These are phyloP conservation scores for Vollenhovia emeryi DNA, from an alignment of 1,140 invertebrate species.

Conservation along the genomic window DNA sequence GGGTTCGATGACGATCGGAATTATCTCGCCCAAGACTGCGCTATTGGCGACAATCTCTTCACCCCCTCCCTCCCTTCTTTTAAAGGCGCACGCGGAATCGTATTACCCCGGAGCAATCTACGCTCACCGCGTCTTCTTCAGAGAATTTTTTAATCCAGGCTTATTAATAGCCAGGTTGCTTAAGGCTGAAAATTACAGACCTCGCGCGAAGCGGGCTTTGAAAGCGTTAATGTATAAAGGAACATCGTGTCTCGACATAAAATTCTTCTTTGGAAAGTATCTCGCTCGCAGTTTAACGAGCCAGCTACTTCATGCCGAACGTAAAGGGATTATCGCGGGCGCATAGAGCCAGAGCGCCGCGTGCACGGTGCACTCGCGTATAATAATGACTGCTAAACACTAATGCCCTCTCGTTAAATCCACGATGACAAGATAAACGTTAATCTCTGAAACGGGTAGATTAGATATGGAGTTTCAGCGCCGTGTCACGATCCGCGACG, in stretches of 20 bases:
- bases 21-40: constrained; percentile 16
- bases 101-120: not conserved
- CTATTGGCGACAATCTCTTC: not conserved
- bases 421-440: constrained; percentile 38
- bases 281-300: not conserved
- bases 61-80: no score
- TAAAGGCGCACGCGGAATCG: not conserved
- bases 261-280: constrained; percentile 9
- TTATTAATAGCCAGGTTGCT: constrained; percentile 13
- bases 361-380: not conserved
- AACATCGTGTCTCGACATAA: not conserved
- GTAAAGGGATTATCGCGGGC: constrained; percentile 8
- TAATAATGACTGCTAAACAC: not conserved
- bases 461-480: constrained; percentile 30
- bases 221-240: constrained; percentile 30
- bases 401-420: not conserved
- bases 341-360: not conserved
- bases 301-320: not conserved
- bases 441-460: constrained; percentile 48
- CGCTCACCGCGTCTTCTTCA: not conserved
- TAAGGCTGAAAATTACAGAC: constrained; percentile 31
- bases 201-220: not conserved
- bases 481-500: not conserved
- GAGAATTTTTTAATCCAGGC: constrained; percentile 19
- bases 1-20: constrained; percentile 19